phyloP scores from a whole-genome alignment of 2,113 vertebrate species.

The Pterocles orientalis region DNA sequence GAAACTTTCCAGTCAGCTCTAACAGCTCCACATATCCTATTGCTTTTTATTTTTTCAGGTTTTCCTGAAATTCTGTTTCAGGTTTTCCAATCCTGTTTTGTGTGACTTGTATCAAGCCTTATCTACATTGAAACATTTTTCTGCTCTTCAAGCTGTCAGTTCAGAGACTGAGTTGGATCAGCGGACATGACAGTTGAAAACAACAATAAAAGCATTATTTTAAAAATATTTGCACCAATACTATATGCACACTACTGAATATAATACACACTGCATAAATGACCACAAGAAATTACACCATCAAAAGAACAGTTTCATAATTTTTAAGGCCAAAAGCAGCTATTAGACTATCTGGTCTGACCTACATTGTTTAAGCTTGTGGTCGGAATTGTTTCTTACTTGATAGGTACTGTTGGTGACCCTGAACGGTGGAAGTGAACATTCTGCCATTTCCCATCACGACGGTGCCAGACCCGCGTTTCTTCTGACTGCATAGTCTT shows the following conservation, averaged over 20 bases:
- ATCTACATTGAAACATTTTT: background rate
- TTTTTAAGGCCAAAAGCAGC: constrained; percentile 16
- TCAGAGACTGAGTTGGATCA: background rate
- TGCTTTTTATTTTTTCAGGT: background rate
- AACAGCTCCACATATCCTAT: background rate
- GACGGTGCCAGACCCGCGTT: constrained; percentile 95
- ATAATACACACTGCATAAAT: background rate
- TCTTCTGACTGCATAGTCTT: constrained; percentile 98
- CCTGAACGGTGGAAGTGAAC: constrained; percentile 98
- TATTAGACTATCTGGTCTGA: background rate
- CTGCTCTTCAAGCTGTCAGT: background rate
- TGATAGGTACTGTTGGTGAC: constrained; percentile 89
- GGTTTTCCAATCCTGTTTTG: background rate
- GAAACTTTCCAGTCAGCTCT: background rate
- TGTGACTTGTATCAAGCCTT: background rate
- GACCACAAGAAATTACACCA: background rate
- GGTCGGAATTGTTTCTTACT: constrained; percentile 77
- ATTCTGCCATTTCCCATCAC: constrained; percentile 96
- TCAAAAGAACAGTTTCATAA: background rate
- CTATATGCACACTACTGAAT: background rate
- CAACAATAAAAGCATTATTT: background rate
- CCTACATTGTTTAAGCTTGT: background rate
- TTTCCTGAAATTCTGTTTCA: background rate
- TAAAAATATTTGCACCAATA: background rate
- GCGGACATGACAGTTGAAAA: background rate